Percentiles rank a stretch among this genome's conserved stretches.
Conservation (phyloP, 2,888 invertebrate genomes). For the Eupithecia pulchellata region DNA sequence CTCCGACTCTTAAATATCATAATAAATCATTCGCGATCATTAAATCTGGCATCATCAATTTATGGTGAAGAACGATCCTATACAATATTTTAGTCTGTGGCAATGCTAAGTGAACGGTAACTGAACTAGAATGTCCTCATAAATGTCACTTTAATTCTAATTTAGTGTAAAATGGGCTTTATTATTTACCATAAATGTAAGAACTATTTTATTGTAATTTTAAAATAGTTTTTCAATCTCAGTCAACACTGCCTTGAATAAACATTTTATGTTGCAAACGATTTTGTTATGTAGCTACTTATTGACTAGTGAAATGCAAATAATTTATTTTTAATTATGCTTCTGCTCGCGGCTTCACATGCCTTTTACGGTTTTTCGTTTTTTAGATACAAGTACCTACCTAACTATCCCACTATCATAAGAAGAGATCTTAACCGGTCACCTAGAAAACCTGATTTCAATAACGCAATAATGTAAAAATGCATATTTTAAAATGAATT, state of each 20-base stretch:
- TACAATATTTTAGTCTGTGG: background rate
- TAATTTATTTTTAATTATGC: background rate
- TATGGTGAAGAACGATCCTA: background rate
- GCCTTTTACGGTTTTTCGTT: too few species aligned
- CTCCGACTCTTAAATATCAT: background rate
- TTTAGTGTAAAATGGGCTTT: background rate
- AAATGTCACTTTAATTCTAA: conserved; percentile 1
- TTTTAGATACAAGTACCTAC: too few species aligned
- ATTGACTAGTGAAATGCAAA: background rate
- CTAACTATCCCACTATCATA: too few species aligned
- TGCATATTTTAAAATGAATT: too few species aligned
- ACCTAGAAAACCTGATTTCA: too few species aligned
- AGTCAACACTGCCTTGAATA: background rate
- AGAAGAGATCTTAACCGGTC: too few species aligned
- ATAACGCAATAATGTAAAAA: too few species aligned
- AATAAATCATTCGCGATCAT: conserved; percentile 1
- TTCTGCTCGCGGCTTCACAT: background rate
- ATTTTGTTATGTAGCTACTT: background rate
- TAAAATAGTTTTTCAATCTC: background rate
- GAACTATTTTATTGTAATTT: background rate
- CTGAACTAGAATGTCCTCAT: background rate
- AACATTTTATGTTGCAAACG: background rate
- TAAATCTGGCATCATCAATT: conserved; percentile 1
- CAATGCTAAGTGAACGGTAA: background rate
- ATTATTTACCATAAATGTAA: background rate